These are phyloP conservation scores for Saccopteryx bilineata DNA, from an alignment of 2,113 vertebrate species.

Conservation along the genomic window DNA sequence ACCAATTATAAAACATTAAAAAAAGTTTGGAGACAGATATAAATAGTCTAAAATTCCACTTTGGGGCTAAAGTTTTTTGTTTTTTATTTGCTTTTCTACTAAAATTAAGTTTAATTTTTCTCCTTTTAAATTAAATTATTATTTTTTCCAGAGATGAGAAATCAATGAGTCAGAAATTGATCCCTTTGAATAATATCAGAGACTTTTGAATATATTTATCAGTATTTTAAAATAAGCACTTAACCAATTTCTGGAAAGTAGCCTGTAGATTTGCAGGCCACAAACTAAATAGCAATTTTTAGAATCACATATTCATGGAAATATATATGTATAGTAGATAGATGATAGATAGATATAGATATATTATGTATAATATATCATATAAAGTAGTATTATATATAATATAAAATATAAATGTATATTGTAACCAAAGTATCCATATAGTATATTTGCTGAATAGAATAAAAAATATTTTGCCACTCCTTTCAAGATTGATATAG, in stretches of 20 bases:
- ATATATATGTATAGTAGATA: too few species aligned
- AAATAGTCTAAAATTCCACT: background rate
- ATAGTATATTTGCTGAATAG: background rate
- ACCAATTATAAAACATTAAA: background rate
- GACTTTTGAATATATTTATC: background rate
- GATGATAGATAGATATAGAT: too few species aligned
- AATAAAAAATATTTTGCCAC: background rate
- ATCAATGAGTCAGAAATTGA: background rate
- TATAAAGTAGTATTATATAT: too few species aligned
- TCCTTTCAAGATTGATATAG: background rate
- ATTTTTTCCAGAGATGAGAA: background rate
- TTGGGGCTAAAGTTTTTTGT: background rate
- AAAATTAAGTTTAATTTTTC: background rate
- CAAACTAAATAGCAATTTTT: background rate
- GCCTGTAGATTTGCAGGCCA: background rate
- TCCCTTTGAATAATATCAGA: background rate
- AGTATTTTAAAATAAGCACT: background rate
- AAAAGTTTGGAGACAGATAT: rapidly evolving
- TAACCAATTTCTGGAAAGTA: background rate
- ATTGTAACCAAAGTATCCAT: background rate
- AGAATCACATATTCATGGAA: background rate
- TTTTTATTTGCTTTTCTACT: background rate
- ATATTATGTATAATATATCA: too few species aligned
- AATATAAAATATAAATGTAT: background rate
- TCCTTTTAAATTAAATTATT: background rate